Conservation (phyloP, 2,113 vertebrate species). For the Clinocottus analis region DNA sequence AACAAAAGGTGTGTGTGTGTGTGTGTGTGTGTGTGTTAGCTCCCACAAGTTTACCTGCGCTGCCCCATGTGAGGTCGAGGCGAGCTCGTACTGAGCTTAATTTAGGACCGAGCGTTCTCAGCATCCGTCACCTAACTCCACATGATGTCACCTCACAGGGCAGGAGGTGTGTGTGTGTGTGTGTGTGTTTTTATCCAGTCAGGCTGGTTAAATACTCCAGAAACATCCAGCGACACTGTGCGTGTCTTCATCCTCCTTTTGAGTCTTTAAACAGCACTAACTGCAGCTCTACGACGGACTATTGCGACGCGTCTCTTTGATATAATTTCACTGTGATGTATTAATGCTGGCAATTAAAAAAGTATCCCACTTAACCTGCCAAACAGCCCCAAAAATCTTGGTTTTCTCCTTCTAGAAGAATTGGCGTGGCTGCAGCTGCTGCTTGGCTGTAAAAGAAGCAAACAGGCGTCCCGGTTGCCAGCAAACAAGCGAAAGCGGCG, state of each 20-base stretch:
- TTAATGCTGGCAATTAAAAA: constrained; percentile 42
- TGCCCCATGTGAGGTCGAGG: constrained; percentile 77
- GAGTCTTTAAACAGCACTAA: background rate
- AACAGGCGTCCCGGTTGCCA: constrained; percentile 62
- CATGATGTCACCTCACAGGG: constrained; percentile 63
- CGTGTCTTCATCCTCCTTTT: background rate
- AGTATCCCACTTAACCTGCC: constrained; percentile 43
- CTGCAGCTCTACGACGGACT: background rate
- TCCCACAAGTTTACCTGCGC: constrained; percentile 55
- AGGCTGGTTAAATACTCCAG: constrained; percentile 56
- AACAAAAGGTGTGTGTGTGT: background rate
- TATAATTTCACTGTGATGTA: constrained; percentile 39
- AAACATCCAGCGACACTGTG: constrained; percentile 52
- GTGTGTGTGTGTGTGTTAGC: background rate
- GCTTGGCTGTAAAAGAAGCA: constrained; percentile 71
- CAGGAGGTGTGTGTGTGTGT: constrained; percentile 48
- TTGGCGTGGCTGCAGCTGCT: constrained; percentile 60
- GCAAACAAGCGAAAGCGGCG: constrained; percentile 66
- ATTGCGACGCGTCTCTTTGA: constrained; percentile 31
- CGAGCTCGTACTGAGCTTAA: constrained; percentile 81
- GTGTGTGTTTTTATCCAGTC: constrained; percentile 57
- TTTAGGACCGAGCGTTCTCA: constrained; percentile 87
- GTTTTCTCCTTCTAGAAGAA: constrained; percentile 51
- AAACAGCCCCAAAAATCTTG: constrained; percentile 51
- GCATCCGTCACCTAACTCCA: constrained; percentile 84